Base-by-base conservation (phyloP, 2,797 vertebrate genomes). In the Pseudochromis fuscus region DNA sequence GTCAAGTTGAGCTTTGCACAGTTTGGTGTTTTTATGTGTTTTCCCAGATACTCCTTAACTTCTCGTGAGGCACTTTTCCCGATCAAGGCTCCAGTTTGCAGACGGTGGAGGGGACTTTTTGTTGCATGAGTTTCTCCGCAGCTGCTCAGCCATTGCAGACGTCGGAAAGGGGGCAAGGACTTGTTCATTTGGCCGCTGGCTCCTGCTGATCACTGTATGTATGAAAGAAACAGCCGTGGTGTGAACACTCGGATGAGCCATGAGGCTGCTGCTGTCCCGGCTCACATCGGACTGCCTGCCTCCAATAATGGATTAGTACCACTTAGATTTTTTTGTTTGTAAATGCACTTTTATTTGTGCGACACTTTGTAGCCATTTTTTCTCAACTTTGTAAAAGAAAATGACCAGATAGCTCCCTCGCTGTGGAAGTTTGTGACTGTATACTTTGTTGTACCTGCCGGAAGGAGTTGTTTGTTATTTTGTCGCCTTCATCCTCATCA, bases 81-180 rank as follows among this genome's bases (percentile, higher is more conserved):
- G 40, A 2, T 23, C n/a, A 48, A 42, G 18, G 11, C 31, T 19
- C 2, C n/a, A 7, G 53, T 31, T 42, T 13, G 45, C 16, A 10
- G 21, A 18, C 2, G 40, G 18, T 55, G 52, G 33, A 3, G 24
- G 28, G 11, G 69, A 71, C 65, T 77, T 75, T 45, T 72, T 75
- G 28, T 77, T 74, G 0, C 38, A 16, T 15, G 7, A 33, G 45
- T 30, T 28, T 21, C 13, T 7, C 42, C 1, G 37, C 18, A 37
- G 59, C 70, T 1, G 64, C 53, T 77, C 78, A 55, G 79, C 75
- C 79, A 45, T 72, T 51, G 84, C 40, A 71, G 61, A 58, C 51
- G 66, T 68, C 62, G 44, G 31, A 42, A 65, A 62, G 53, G 25
- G 67, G 72, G 75, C 55, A 35, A 56, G 67, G 77, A 61, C 44